These are phyloP conservation scores for Spodoptera litura DNA, from an alignment of 1,140 invertebrate genomes.

Conservation along the genomic window DNA sequence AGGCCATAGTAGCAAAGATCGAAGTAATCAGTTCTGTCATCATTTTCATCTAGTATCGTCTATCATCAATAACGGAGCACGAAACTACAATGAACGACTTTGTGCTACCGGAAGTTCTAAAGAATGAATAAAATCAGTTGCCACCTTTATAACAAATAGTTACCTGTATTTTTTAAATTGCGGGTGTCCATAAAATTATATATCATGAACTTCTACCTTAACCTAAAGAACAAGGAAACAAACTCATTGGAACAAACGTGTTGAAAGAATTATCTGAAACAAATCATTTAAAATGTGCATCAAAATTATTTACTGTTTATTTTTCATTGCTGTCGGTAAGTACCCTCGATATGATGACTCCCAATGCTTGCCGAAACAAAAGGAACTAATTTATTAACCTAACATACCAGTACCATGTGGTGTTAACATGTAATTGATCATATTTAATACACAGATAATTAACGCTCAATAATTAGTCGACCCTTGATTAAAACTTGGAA, in stretches of 20 bases:
- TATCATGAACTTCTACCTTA: neutral
- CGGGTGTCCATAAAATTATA: neutral
- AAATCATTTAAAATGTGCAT: constrained; percentile 43
- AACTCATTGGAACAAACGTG: neutral
- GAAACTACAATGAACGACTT: too few relatives aligned
- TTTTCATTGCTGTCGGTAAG: constrained; percentile 43
- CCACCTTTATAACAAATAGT: neutral
- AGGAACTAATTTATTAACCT: neutral
- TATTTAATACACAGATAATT: neutral
- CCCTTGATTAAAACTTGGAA: neutral
- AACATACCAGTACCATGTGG: neutral
- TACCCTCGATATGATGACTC: neutral
- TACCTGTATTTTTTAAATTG: neutral
- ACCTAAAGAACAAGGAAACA: constrained; percentile 1
- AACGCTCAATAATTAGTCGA: neutral
- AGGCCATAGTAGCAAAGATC: too few relatives aligned
- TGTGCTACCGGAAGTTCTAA: too few relatives aligned
- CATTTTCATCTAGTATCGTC: too few relatives aligned
- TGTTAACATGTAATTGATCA: neutral
- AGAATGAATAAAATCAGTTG: neutral
- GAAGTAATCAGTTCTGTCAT: too few relatives aligned
- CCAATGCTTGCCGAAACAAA: neutral
- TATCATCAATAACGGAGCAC: too few relatives aligned
- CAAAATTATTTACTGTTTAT: constrained; percentile 31
- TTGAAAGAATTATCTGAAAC: neutral